Percentiles rank a stretch among this genome's conserved stretches.
phyloP scores from a whole-genome alignment of 1,140 invertebrate species.

The Drosophila kanapiae region DNA sequence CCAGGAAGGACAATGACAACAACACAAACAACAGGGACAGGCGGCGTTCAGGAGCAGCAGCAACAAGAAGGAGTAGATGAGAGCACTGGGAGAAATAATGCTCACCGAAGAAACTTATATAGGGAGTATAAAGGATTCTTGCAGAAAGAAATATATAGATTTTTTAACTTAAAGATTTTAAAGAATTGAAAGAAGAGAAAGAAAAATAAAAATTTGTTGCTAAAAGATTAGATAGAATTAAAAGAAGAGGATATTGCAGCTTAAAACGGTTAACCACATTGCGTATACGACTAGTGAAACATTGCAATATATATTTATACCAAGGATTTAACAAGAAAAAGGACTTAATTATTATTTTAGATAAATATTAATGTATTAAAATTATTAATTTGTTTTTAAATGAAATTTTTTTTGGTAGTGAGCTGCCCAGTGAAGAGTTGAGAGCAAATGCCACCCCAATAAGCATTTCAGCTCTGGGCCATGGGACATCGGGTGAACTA shows the following conservation, averaged over 20 bases:
- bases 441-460: constrained; percentile 77
- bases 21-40: constrained; percentile 14
- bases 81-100: constrained; percentile 17
- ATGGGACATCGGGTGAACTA: constrained; percentile 61
- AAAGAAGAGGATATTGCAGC: not conserved
- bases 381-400: not conserved
- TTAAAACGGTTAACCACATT: not conserved
- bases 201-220: no score
- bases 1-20: constrained; percentile 64
- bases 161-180: no score
- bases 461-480: constrained; percentile 74
- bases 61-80: constrained; percentile 44
- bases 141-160: no score
- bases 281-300: constrained; percentile 10
- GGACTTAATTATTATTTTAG: not conserved
- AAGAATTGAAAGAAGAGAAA: no score
- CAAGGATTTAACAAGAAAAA: not conserved
- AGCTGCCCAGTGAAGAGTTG: constrained; percentile 10
- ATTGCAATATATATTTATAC: not conserved
- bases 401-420: constrained; percentile 15
- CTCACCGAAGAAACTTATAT: no score
- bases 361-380: no score
- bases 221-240: not conserved
- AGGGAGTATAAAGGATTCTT: not conserved
- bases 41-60: constrained; percentile 29